A percentile compares a stretch with the other conserved stretches of the same genome.
These are phyloP conservation scores for Sialis lutaria DNA, from an alignment of 2,888 invertebrate species.

Conservation along the genomic window DNA sequence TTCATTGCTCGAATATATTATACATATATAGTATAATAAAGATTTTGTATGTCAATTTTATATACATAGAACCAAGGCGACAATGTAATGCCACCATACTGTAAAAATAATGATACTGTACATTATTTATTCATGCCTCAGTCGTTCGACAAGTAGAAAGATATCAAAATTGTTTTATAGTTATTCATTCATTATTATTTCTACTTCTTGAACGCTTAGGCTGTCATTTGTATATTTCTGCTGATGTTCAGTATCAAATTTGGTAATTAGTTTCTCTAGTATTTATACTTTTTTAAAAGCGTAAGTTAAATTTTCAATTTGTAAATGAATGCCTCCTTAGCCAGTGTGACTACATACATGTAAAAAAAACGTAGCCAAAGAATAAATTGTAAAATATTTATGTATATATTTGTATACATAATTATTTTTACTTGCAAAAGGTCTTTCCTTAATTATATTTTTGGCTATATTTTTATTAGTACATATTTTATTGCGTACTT, in stretches of 20 bases:
- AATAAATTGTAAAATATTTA: too few species aligned
- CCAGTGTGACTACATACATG: slow-evolving; percentile 1
- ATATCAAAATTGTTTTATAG: slow-evolving; percentile 4
- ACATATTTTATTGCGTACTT: not conserved
- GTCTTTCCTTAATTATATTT: too few species aligned
- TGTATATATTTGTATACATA: too few species aligned
- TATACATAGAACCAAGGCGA: too few species aligned
- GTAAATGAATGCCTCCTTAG: slow-evolving; percentile 4
- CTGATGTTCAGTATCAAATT: slow-evolving; percentile 5
- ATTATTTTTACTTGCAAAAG: too few species aligned
- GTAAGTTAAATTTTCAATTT: not conserved
- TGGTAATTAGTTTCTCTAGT: not conserved
- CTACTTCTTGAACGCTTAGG: slow-evolving; percentile 32
- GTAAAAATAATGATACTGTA: not conserved
- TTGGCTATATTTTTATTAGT: too few species aligned
- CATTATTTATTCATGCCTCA: not conserved
- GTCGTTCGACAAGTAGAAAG: not conserved
- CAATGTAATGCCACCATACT: too few species aligned
- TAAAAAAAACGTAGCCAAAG: not conserved
- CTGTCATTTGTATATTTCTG: slow-evolving; percentile 8
- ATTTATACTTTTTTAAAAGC: not conserved
- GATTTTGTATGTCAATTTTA: too few species aligned
- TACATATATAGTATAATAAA: too few species aligned
- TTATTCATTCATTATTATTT: slow-evolving; percentile 16
- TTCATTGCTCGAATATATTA: too few species aligned